Evolutionary conservation across 2,797 vertebrate genomes (phyloP).

Genomic region (Gephyroberyx darwinii): DNA sequence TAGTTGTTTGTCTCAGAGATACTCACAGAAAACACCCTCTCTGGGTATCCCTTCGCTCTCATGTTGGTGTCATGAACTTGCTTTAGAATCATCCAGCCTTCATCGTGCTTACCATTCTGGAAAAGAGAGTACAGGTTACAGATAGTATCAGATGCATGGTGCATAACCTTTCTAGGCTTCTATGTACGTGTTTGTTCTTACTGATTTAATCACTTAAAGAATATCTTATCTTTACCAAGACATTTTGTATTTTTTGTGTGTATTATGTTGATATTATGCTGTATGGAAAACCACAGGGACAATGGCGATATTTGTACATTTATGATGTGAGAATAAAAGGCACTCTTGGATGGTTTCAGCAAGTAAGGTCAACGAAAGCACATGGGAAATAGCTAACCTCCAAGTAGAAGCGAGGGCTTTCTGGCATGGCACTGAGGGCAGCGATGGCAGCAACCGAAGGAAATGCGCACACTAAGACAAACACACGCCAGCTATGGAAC

Average conservation of each 20-base stretch:
- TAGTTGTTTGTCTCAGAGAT: background rate
- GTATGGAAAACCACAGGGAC: background rate
- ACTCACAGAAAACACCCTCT: constrained; percentile 95
- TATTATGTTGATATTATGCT: background rate
- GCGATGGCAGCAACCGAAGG: constrained; percentile 94
- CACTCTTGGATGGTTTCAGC: background rate
- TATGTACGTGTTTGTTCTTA: background rate
- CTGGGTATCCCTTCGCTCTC: constrained; percentile 94
- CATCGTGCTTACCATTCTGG: constrained; percentile 96
- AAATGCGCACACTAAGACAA: constrained; percentile 95
- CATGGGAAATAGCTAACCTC: constrained; percentile 82
- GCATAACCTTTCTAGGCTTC: background rate
- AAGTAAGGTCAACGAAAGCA: background rate
- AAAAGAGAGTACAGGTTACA: constrained; percentile 1
- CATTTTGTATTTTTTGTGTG: background rate
- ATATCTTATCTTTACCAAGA: background rate
- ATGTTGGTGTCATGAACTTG: constrained; percentile 98
- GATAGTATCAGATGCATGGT: background rate
- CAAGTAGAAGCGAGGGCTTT: constrained; percentile 96
- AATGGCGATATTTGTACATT: background rate
- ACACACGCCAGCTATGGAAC: constrained; percentile 99
- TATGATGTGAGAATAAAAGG: background rate
- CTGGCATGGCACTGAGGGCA: constrained; percentile 92
- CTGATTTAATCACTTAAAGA: background rate
- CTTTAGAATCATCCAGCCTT: constrained; percentile 99